Evolutionary conservation across 2,888 invertebrate species (phyloP).

Genomic region (Drepanosiphum platanoidis): DNA sequence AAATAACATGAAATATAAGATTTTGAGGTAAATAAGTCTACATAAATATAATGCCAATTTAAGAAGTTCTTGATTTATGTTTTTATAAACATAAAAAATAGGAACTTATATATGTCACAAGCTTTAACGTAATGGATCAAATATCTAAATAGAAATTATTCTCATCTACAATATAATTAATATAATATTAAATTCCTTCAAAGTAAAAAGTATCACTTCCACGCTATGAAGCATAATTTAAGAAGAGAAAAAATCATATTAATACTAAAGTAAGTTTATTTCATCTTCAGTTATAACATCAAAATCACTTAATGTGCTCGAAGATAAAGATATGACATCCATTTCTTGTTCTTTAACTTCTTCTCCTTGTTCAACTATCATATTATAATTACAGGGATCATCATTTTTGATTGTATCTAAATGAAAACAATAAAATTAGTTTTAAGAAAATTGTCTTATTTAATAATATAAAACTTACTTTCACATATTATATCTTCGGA

Average conservation of each 20-base stretch:
- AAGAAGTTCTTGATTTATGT: slow-evolving; percentile 50
- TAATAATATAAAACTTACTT: slow-evolving; percentile 2
- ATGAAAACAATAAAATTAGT: neutral
- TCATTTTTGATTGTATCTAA: slow-evolving; percentile 27
- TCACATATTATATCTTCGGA: slow-evolving; percentile 32
- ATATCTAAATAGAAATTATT: slow-evolving; percentile 48
- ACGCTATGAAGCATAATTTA: neutral
- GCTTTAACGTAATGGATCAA: slow-evolving; percentile 40
- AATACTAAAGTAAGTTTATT: slow-evolving; percentile 52
- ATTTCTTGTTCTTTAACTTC: slow-evolving; percentile 43
- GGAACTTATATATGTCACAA: slow-evolving; percentile 58
- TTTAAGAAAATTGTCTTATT: neutral
- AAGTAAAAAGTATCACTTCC: slow-evolving; percentile 5
- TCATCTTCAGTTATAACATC: slow-evolving; percentile 55
- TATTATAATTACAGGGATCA: neutral
- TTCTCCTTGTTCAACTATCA: slow-evolving; percentile 31
- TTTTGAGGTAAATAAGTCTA: slow-evolving; percentile 24
- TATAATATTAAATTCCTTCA: slow-evolving; percentile 4
- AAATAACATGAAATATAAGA: slow-evolving; percentile 6
- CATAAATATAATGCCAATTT: slow-evolving; percentile 37
- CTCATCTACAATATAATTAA: slow-evolving; percentile 28
- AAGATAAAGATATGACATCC: slow-evolving; percentile 53
- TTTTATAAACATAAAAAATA: slow-evolving; percentile 45
- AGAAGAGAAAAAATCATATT: slow-evolving; percentile 12
- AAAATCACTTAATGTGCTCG: slow-evolving; percentile 57